Evolutionary conservation across 2,797 vertebrate genomes (phyloP), one percentile per base, ranked within the genome.

Genomic region (Microtus californicus): DNA sequence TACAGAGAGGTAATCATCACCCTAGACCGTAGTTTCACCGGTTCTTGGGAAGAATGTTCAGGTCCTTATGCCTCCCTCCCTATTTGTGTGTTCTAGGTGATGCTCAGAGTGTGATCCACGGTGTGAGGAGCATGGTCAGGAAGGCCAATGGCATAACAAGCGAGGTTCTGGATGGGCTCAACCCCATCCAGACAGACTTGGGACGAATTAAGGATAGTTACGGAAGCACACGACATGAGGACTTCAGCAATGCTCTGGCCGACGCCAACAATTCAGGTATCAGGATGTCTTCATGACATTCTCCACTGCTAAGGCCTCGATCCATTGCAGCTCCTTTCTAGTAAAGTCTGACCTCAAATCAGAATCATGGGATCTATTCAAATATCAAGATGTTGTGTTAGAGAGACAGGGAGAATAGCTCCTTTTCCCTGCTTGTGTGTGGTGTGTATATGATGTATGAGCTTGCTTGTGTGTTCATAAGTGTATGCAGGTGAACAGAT

Each of bases 241-340:
- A 98, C 97, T 98, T 99, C 88, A 98, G 88, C 97, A 97, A 97
- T 67, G 97, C 98, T n/a, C 95, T 99, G 97, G 97, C 97, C 0
- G 99, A 99, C 4, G 99, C 99, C 43, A 98, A 99, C 95, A 98
- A 98, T 88, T 98, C 99, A 97, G 99, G 99, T 99, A 96, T 14
- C 29, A 40, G 71, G 65, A 87, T 14, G 0, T 51, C 17, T 14
- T 31, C 40, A 37, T 27, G 17, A 2, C 37, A 77, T 71, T 78
- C 65, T 82, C 63, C 13, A 27, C 67, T 67, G 25, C 69, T 76
- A 34, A 34, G 34, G 45, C 61, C 51, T 87, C 25, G 37, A 14
- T 73, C 45, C 61, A 19, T 85, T 87, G 67, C 37, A 13, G 27
- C 89, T 90, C 19, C 79, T 90, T n/a, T 88, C 63, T 74, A 29